phyloP scores from a whole-genome alignment of 2,888 invertebrate species.

The Tenodera sinensis region DNA sequence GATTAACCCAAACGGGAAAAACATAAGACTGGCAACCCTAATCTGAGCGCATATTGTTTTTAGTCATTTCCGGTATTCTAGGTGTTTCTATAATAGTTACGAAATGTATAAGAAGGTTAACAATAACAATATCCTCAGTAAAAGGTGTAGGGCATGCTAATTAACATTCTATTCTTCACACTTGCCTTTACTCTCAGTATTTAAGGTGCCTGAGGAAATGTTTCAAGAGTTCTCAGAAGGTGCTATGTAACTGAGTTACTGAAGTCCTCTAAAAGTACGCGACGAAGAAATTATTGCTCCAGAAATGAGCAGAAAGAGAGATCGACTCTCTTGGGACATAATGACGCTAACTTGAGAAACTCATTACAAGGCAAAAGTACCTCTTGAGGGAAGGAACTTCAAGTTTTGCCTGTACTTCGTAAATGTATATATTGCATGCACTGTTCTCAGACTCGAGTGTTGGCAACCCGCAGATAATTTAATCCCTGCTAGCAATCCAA shows the following conservation, averaged over 20 bases:
- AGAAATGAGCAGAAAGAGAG: neutral
- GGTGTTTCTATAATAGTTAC: too few relatives aligned
- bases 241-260: neutral
- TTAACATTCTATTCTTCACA: too few relatives aligned
- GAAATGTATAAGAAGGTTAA: too few relatives aligned
- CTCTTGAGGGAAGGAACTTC: neutral
- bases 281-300: neutral
- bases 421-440: neutral
- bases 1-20: too few relatives aligned
- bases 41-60: too few relatives aligned
- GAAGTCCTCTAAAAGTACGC: neutral
- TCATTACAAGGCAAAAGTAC: neutral
- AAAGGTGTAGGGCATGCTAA: too few relatives aligned
- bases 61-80: too few relatives aligned
- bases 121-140: too few relatives aligned
- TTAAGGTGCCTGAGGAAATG: too few relatives aligned
- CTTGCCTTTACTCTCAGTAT: too few relatives aligned
- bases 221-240: too few relatives aligned
- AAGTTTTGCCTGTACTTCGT: neutral
- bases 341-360: neutral
- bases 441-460: neutral
- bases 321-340: neutral
- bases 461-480: neutral
- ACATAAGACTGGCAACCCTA: too few relatives aligned
- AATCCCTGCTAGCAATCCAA: neutral